Conservation (phyloP, 2,113 vertebrate species). For the Microcebus tavaratra region DNA sequence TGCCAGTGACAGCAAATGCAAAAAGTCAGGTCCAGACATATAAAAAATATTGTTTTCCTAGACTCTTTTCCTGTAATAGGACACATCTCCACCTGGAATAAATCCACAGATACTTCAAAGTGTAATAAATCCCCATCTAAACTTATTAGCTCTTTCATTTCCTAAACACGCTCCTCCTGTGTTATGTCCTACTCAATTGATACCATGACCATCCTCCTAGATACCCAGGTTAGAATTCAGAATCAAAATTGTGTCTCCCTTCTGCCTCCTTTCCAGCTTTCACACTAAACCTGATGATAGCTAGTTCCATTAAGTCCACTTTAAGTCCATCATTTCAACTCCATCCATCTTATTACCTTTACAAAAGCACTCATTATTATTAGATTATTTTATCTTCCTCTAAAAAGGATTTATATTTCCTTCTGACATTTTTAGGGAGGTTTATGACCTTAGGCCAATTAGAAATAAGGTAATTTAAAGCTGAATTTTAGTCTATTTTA, state of each 20-base stretch:
- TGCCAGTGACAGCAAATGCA: slow-evolving; percentile 26
- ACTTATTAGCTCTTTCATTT: slow-evolving; percentile 42
- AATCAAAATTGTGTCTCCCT: background rate
- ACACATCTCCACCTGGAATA: slow-evolving; percentile 62
- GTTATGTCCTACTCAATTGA: background rate
- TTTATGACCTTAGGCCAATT: background rate
- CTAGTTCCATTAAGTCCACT: background rate
- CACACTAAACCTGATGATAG: background rate
- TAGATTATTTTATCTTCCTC: background rate
- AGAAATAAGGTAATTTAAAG: background rate
- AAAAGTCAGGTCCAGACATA: slow-evolving; percentile 49
- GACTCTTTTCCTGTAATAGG: slow-evolving; percentile 58
- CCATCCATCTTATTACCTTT: background rate
- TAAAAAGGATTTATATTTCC: background rate
- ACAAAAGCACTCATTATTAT: background rate
- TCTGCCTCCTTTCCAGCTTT: background rate
- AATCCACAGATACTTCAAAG: slow-evolving; percentile 57
- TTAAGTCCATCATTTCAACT: background rate
- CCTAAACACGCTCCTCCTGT: background rate
- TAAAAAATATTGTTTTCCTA: slow-evolving; percentile 59
- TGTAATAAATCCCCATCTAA: slow-evolving; percentile 22
- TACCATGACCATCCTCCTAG: background rate
- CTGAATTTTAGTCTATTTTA: background rate
- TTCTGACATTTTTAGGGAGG: background rate
- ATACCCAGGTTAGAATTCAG: background rate